Evolutionary conservation across 2,797 vertebrate species (phyloP), one percentile per base, ranked within the genome.

Genomic region (Limnodromus scolopaceus): DNA sequence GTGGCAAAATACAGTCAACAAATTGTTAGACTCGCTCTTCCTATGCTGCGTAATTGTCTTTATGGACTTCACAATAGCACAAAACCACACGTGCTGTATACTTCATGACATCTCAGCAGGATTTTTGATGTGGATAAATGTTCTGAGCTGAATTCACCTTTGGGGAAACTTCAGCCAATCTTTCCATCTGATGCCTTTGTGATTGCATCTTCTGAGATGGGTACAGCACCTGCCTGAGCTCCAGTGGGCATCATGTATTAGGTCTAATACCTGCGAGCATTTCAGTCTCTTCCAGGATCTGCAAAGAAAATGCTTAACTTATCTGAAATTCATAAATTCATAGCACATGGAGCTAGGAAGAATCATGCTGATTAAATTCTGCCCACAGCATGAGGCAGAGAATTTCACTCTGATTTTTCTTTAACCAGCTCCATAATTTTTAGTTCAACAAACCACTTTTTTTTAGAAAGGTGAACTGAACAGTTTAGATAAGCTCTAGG

Each of bases 271-370:
- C 18, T 92, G 34, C 15, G 75, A 43, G 38, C 19, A 28, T 54
- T 81, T 75, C 24, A 19, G 41, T 49, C 38, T 51, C 24, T 75
- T 84, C 30, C 16, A 55, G 70, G 46, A 43, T 74, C 25, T 89
- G 58, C 22, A 51, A 89, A 80, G n/a, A 2, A 77, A 14, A 2
- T 23, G 10, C 49, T 68, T 89, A 61, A 36, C 30, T 75, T 71
- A 64, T 34, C 61, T 90, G 54, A 78, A 88, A 93, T 89, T 91
- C 75, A 86, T 92, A 68, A 93, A 92, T 80, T 93, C 64, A 32
- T 49, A 61, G 53, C 55, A 39, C 39, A 38, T 9, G 10, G 48
- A 82, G 38, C 48, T 65, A 18, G 51, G 71, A 92, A 74, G 39
- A 87, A 80, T 68, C 24, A 7, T 9, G 32, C 24, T 75, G 79